Percentiles rank a stretch among this genome's conserved stretches.
phyloP scores from a whole-genome alignment of 2,888 invertebrate genomes.

The Oscheius myriophilus region DNA sequence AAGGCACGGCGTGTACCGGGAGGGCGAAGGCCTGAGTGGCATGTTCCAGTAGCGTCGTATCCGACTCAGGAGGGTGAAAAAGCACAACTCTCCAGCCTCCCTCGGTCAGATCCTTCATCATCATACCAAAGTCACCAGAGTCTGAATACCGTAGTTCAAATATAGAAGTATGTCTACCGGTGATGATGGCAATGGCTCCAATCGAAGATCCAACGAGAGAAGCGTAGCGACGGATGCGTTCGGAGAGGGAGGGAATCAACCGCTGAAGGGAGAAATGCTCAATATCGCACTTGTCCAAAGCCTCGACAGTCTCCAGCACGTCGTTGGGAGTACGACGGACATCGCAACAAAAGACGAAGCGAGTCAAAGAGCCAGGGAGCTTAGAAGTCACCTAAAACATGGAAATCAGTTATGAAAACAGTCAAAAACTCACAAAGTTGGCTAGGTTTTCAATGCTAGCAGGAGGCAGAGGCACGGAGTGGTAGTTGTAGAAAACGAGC shows the following conservation, averaged over 20 bases:
- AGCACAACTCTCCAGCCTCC: slow-evolving; percentile 1
- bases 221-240: no score
- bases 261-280: background rate
- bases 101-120: background rate
- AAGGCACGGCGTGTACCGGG: background rate
- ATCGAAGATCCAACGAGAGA: no score
- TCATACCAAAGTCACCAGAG: slow-evolving; percentile 6
- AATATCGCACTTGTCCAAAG: slow-evolving; percentile 11
- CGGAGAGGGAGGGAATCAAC: no score
- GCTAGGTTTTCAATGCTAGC: background rate
- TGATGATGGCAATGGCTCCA: no score
- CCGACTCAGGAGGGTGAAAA: slow-evolving; percentile 12
- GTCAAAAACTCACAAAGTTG: slow-evolving; percentile 7
- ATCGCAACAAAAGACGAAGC: slow-evolving; percentile 26
- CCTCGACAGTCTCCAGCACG: slow-evolving; percentile 11
- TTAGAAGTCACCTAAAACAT: slow-evolving; percentile 14
- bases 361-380: slow-evolving; percentile 5
- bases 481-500: slow-evolving; percentile 16
- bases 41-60: background rate
- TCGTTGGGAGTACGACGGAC: slow-evolving; percentile 22
- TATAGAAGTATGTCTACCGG: no score
- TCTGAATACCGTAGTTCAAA: background rate
- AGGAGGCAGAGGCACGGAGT: slow-evolving; percentile 11
- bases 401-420: background rate
- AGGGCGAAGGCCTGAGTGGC: slow-evolving; percentile 11